A percentile compares a stretch with the other conserved stretches of the same genome.
Conservation (phyloP, 2,888 invertebrate genomes). For the Calephelis perditalis region DNA sequence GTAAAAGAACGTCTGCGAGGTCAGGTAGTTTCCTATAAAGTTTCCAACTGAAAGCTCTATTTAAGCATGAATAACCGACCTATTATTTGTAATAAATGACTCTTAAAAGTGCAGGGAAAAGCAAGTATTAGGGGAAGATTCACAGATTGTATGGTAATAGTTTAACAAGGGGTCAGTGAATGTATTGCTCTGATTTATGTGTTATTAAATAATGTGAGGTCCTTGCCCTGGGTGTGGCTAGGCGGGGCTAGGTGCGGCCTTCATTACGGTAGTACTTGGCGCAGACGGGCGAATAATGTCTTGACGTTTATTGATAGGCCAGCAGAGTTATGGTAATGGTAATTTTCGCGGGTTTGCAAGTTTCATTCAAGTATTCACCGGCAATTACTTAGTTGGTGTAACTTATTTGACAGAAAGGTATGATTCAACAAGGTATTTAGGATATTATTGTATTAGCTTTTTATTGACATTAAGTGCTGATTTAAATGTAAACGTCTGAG, state of each 20-base stretch:
- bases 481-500: too few relatives aligned
- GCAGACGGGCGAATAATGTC: constrained; percentile 32
- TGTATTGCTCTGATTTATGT: constrained; percentile 51
- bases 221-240: constrained; percentile 40
- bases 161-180: constrained; percentile 44
- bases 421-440: too few relatives aligned
- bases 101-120: constrained; percentile 17
- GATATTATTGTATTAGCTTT: too few relatives aligned
- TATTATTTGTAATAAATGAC: constrained; percentile 3
- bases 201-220: constrained; percentile 65
- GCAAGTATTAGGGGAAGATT: constrained; percentile 40
- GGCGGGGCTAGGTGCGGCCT: constrained; percentile 41
- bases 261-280: constrained; percentile 33
- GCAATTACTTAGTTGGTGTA: too few relatives aligned
- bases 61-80: constrained; percentile 6
- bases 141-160: constrained; percentile 44
- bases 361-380: too few relatives aligned
- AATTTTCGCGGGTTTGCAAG: too few relatives aligned
- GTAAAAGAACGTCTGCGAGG: too few relatives aligned
- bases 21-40: too few relatives aligned
- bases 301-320: constrained; percentile 8
- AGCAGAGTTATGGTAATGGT: constrained; percentile 4
- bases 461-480: too few relatives aligned
- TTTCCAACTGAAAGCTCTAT: too few relatives aligned
- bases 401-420: too few relatives aligned